A percentile compares a stretch with the other conserved stretches of the same genome.
phyloP scores from a whole-genome alignment of 2,113 vertebrate species.

The Halcyon senegalensis region DNA sequence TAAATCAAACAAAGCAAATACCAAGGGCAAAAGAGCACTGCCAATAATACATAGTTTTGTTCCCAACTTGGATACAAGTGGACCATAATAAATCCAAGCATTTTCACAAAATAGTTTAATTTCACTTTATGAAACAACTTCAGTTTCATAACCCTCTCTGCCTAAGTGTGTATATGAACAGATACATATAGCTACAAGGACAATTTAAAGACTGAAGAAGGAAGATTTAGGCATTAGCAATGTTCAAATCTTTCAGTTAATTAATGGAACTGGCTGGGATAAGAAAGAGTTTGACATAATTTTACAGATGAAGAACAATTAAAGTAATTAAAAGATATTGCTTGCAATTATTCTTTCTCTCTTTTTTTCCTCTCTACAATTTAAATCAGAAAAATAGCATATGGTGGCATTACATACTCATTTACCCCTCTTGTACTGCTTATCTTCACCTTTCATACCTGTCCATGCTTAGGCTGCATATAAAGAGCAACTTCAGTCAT shows the following conservation, averaged over 20 bases:
- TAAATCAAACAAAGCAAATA: background rate
- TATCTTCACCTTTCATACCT: background rate
- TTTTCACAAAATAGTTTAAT: background rate
- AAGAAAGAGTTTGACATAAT: background rate
- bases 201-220: background rate
- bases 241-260: background rate
- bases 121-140: background rate
- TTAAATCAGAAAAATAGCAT: background rate
- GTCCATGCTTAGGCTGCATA: background rate
- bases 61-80: background rate
- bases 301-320: background rate
- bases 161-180: background rate
- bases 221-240: background rate
- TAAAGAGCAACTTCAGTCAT: background rate
- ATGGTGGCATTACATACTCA: background rate
- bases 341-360: background rate
- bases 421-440: background rate
- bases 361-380: background rate
- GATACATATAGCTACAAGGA: background rate
- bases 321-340: background rate
- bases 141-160: background rate
- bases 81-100: background rate
- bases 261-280: background rate
- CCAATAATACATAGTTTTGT: background rate
- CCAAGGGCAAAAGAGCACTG: background rate